phyloP scores from a whole-genome alignment of 2,888 invertebrate species.

The Melanostoma mellinum region DNA sequence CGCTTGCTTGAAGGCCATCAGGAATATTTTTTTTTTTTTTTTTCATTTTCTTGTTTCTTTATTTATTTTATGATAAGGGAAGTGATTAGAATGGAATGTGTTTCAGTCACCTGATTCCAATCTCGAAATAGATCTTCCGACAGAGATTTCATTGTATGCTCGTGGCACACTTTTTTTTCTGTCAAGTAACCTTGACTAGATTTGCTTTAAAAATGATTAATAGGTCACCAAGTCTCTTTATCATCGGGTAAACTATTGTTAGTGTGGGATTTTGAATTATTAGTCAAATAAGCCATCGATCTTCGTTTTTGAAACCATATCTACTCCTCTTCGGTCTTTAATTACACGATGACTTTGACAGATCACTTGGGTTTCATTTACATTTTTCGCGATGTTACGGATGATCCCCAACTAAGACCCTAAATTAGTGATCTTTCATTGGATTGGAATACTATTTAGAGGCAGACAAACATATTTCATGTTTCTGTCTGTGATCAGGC shows the following conservation, averaged over 20 bases:
- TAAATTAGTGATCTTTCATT: too few species aligned
- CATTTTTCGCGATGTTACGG: too few species aligned
- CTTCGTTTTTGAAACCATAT: too few species aligned
- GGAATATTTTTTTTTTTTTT: background rate
- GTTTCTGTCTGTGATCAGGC: too few species aligned
- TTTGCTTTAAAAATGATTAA: background rate
- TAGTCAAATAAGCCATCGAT: too few species aligned
- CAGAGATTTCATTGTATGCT: conserved; percentile 5
- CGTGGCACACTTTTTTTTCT: conserved; percentile 9
- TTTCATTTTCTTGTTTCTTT: too few species aligned
- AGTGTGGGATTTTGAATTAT: too few species aligned
- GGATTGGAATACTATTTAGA: too few species aligned
- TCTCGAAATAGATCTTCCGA: conserved; percentile 4
- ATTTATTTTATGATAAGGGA: background rate
- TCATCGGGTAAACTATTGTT: too few species aligned
- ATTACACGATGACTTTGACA: background rate
- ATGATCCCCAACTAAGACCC: too few species aligned
- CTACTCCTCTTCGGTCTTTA: too few species aligned
- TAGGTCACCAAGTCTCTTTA: background rate
- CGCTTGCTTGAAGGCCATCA: background rate
- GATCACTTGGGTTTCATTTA: background rate
- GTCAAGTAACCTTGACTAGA: conserved; percentile 6
- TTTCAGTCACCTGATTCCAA: conserved; percentile 6
- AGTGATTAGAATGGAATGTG: conserved; percentile 6
- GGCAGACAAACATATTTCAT: too few species aligned